Evolutionary conservation across 2,113 vertebrate genomes (phyloP).

Genomic region (human): DNA sequence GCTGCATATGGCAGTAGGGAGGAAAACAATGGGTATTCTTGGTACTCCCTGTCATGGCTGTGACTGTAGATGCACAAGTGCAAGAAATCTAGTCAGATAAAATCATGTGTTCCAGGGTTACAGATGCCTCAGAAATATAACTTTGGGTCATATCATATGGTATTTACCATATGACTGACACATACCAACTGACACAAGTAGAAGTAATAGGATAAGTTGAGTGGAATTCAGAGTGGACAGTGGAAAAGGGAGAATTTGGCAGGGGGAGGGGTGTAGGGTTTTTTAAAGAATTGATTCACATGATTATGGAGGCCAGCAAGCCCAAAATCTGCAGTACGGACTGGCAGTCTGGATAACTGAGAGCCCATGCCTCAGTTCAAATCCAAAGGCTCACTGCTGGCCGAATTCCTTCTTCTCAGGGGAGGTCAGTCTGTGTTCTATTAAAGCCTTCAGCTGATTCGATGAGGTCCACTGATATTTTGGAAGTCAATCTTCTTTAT

Average conservation of each 20-base stretch:
- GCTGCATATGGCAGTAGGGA: neutral
- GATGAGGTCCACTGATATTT: too few relatives aligned
- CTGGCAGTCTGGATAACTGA: too few relatives aligned
- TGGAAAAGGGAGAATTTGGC: neutral
- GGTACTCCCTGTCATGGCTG: neutral
- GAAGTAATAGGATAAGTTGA: neutral
- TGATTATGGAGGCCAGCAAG: too few relatives aligned
- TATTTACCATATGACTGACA: neutral
- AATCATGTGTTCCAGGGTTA: neutral
- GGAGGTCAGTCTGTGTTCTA: too few relatives aligned
- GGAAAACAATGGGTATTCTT: neutral
- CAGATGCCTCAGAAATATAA: neutral
- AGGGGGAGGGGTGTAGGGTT: too few relatives aligned
- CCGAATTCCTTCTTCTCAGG: too few relatives aligned
- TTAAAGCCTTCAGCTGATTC: too few relatives aligned
- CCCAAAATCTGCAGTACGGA: too few relatives aligned
- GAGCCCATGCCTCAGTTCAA: too few relatives aligned
- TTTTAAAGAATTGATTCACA: too few relatives aligned
- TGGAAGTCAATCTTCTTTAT: too few relatives aligned
- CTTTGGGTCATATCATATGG: neutral
- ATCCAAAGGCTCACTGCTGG: too few relatives aligned
- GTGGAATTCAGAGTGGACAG: neutral
- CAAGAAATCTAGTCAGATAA: neutral
- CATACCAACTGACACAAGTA: neutral
- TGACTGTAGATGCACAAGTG: neutral